A percentile compares a stretch with the other conserved stretches of the same genome.
phyloP scores from a whole-genome alignment of 2,797 vertebrate genomes.

The Calcarius lapponicus region DNA sequence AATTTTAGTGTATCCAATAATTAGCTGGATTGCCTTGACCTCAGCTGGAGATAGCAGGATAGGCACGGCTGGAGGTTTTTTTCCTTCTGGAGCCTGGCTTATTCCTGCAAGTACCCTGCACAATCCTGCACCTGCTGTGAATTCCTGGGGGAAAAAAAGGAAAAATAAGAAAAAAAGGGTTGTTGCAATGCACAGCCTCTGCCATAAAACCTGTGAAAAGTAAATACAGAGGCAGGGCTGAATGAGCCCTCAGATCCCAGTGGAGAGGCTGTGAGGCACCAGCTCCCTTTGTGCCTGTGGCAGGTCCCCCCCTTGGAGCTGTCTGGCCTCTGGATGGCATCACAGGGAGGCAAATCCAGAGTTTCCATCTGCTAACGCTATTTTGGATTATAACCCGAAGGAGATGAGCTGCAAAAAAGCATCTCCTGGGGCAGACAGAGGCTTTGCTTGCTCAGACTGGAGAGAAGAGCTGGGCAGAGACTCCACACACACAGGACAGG shows the following conservation, averaged over 20 bases:
- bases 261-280: not conserved
- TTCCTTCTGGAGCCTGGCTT: not conserved
- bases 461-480: not conserved
- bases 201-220: not conserved
- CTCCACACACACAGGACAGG: not conserved
- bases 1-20: not conserved
- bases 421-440: not conserved
- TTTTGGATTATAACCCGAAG: not conserved
- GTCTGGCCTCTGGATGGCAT: not conserved
- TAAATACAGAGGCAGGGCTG: not conserved
- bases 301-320: not conserved
- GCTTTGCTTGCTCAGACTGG: not conserved
- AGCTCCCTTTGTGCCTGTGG: not conserved
- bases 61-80: not conserved
- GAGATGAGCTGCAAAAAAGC: not conserved
- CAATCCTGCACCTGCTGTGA: not conserved
- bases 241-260: not conserved
- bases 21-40: not conserved
- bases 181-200: not conserved
- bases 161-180: rapidly evolving
- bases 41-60: not conserved
- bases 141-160: not conserved
- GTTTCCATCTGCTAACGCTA: not conserved
- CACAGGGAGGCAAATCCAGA: not conserved
- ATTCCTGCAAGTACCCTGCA: not conserved